Base-by-base conservation (phyloP, 2,888 invertebrate genomes). In the Phania funesta region DNA sequence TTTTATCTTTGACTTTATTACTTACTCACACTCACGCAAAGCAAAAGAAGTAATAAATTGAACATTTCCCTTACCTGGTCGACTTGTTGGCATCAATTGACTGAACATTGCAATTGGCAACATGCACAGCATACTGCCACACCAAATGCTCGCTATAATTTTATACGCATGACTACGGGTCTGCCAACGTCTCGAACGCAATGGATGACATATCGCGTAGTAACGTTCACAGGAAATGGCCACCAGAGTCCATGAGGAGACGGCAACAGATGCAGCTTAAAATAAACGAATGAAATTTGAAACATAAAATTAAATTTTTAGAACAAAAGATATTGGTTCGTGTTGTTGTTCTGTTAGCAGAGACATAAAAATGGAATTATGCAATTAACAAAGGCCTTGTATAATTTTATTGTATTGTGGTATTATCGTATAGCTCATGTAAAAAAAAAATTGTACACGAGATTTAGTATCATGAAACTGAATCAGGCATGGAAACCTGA, bases 211-310 rank as follows among this genome's bases (percentile, higher is more conserved):
- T 85, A 96, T 95, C 83, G 95, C 95, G 89, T 94, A 95, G 90
- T 95, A 95, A 11, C 95, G 92, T 88, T 96, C 95, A 85, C 95
- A 93, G 4, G 95, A 95, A 83, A 96, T 95, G 67, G 95, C 94
- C 38, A 95, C 95, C 84, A 96, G 88, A 0, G 96, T 38, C 35
- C 35, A 38, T 2, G 35, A 38, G n/a, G 35, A 38, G 35, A 38
- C 35, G n/a, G 35, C 35, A 13, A 38, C 35, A n/a, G 35, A 44
- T 18, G 41, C 41, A 44, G 41, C 41, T 44, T n/a, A 8, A 7
- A 35, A 35, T 35, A 8, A 7, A 35, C 11, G 2, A 35, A 35
- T 26, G 26, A 38, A 38, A 13, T n/a, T n/a, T n/a, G n/a, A n/a
- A n/a, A n/a, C n/a, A n/a, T 38, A 38, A 38, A 38, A 35, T 35